Evolutionary conservation across 2,113 vertebrate species (phyloP), one percentile per base, ranked within the genome.

Genomic region (Geothlypis trichas): DNA sequence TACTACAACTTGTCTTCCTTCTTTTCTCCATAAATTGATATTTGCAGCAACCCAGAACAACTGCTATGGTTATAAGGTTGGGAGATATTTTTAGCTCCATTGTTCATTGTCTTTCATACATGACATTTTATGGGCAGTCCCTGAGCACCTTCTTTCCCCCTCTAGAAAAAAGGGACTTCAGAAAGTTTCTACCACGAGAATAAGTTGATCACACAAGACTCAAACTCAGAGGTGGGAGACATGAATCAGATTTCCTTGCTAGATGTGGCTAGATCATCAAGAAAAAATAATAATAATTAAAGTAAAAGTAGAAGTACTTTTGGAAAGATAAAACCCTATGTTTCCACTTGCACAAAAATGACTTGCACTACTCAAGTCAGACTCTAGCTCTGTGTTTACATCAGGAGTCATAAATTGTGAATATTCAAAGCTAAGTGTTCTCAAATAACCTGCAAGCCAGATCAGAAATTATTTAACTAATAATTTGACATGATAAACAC

Each of bases 401-500:
- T 54, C 28, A 72, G 41, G 31, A 94, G 47, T 63, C 83, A 63
- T 59, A 84, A 55, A 77, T 17, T 59, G 35, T 51, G 55, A 84
- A 63, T 71, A 90, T 11, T 76, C n/a, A 54, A 18, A 82, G n/a
- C 26, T 93, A 86, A 74, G 12, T 62, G 54, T 74, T 96, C 86
- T 94, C 35, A 85, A 82, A 89, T 79, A 95, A 66, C 76, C 73
- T 91, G 61, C 44, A 87, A 84, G 13, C 5, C 55, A 85, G 44
- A 81, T 63, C 61, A 84, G 61, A 95, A 95, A 96, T 84, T 63
- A 74, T 86, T 88, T 82, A 52, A 41, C 63, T 77, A 90, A 88
- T 88, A 90, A 80, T 74, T 74, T 74, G 9, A 89, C 81, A 90
- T 65, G 0, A 86, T 59, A 85, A 90, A 91, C 55, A 94, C 15